phyloP scores from a whole-genome alignment of 2,797 vertebrate species.

The Megaceryle alcyon region DNA sequence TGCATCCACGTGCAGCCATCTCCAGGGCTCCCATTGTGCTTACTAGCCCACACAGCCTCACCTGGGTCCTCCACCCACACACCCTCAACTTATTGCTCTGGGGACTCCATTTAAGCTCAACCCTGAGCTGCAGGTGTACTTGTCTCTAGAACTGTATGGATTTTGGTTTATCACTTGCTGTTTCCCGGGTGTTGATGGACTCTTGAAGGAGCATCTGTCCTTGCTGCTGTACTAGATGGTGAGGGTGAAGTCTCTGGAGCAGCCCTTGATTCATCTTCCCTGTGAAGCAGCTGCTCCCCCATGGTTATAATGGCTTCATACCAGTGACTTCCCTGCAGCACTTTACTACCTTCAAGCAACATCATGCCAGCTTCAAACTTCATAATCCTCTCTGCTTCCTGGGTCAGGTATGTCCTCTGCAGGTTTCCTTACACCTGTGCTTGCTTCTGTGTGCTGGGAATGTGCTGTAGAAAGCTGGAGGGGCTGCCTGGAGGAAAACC shows the following conservation, averaged over 20 bases:
- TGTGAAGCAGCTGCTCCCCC: neutral
- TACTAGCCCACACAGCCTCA: neutral
- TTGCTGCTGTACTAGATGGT: neutral
- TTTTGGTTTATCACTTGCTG: neutral
- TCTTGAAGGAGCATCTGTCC: neutral
- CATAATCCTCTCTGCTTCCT: neutral
- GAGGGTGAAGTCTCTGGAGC: neutral
- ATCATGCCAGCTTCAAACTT: neutral
- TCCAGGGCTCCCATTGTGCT: neutral
- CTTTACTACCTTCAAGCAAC: neutral
- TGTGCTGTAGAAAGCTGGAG: neutral
- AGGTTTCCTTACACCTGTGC: neutral
- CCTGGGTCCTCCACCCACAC: neutral
- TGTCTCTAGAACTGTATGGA: rapidly evolving
- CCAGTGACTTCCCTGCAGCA: neutral
- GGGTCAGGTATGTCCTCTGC: neutral
- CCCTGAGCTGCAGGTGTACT: neutral
- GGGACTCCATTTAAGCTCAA: neutral
- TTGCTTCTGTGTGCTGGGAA: neutral
- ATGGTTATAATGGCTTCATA: neutral
- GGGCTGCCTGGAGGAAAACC: neutral
- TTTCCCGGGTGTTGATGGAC: neutral
- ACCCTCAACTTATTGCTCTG: neutral
- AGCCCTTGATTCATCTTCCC: rapidly evolving
- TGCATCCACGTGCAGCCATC: neutral